These are phyloP conservation scores for Ooceraea biroi DNA, from an alignment of 1,140 invertebrate genomes.

Conservation along the genomic window DNA sequence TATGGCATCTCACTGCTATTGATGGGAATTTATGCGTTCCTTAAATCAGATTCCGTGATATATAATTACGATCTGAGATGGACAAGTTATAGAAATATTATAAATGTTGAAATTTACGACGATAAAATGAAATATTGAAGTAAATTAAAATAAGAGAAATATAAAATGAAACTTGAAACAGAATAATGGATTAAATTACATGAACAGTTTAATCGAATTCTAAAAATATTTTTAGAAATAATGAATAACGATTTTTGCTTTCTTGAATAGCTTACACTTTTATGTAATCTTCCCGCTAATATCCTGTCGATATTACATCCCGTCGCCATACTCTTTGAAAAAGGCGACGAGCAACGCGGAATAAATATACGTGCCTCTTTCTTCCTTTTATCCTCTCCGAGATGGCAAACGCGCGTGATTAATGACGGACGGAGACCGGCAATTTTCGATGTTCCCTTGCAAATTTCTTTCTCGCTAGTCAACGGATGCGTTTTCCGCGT, in stretches of 20 bases:
- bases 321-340: background rate
- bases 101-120: too few species aligned
- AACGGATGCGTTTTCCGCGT: constrained; percentile 27
- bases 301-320: background rate
- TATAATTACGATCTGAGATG: too few species aligned
- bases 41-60: too few species aligned
- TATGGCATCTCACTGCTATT: background rate
- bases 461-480: constrained; percentile 18
- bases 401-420: background rate
- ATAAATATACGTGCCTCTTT: background rate
- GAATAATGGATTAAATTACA: too few species aligned
- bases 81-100: too few species aligned
- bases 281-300: background rate
- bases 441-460: constrained; percentile 31
- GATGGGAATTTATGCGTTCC: background rate
- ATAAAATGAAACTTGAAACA: too few species aligned
- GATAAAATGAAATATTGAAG: too few species aligned
- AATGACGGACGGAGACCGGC: background rate
- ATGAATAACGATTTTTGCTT: background rate
- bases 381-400: background rate
- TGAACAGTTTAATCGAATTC: too few species aligned
- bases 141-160: too few species aligned
- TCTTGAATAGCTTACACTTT: background rate
- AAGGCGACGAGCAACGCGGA: background rate
- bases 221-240: too few species aligned